Evolutionary conservation across 2,888 invertebrate genomes (phyloP), one percentile per base, ranked within the genome.

Genomic region (Drosophila demipolita): DNA sequence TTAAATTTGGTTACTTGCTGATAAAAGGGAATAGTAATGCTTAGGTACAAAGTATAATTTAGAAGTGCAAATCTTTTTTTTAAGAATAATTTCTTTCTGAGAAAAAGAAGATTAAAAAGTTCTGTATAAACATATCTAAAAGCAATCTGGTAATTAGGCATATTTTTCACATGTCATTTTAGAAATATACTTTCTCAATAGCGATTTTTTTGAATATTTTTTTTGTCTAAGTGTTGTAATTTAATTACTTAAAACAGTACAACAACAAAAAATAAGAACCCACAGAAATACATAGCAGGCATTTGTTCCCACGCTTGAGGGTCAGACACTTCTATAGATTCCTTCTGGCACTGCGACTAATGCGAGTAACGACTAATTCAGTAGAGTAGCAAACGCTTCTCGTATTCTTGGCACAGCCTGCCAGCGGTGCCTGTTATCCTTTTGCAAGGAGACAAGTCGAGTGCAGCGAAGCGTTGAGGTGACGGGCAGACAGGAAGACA

Each of bases 401-500:
- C 36, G 59, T 45, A 58, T 64, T 26, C 66, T 60, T 50, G 23
- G 42, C 45, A 42, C 57, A 57, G 40, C 23, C 23, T 8, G 45
- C 45, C 23, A 53, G 53, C 33, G 54, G 9, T 36, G 23, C 36
- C 23, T 33, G 20, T 57, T 66, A 58, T 73, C 61, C 74, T 58
- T 62, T 49, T 54, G 5, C 40, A 45, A 33, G n/a, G 17, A 36
- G 38, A 33, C 35, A 48, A 50, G 20, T 20, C 12, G 33, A 73
- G 55, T 36, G 57, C 76, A 83, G 42, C 66, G 66, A 80, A 63
- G 81, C 81, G 80, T 86, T 54, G 76, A 83, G 83, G 69, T 64
- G 75, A 67, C 80, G 57, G 45, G 40, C 65, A 55, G 42, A 61
- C 69, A 63, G 73, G 38, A 64, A 68, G 69, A 64, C 64, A 65